Evolutionary conservation across 2,113 vertebrate genomes (phyloP).

Genomic region (Oxygymnocypris stewartii): DNA sequence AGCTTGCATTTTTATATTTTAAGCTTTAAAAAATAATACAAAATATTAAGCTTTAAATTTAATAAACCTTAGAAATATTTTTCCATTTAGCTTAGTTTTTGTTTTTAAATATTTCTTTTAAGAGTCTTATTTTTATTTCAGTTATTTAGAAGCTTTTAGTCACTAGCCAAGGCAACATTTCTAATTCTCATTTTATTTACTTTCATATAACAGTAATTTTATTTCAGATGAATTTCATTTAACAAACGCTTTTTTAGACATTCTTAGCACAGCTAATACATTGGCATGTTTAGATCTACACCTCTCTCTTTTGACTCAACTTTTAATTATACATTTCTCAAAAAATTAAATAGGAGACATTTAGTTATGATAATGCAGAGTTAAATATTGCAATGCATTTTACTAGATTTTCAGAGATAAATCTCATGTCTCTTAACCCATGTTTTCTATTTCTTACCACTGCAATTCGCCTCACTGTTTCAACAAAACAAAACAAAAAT

Average conservation of each 20-base stretch:
- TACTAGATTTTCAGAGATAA: not conserved
- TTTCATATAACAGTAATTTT: not conserved
- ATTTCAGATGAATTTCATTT: not conserved
- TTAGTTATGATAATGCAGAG: not conserved
- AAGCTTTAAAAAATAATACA: too few relatives aligned
- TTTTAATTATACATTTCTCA: not conserved
- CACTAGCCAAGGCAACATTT: not conserved
- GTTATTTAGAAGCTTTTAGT: not conserved
- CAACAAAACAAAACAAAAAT: not conserved
- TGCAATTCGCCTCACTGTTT: not conserved
- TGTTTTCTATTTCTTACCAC: not conserved
- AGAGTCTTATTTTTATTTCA: not conserved
- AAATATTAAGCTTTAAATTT: too few relatives aligned
- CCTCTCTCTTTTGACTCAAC: not conserved
- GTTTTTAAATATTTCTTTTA: not conserved
- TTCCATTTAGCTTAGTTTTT: too few relatives aligned
- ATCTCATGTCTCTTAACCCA: not conserved
- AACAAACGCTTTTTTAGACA: not conserved
- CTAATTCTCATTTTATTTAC: not conserved
- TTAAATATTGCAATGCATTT: not conserved
- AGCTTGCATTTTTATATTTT: not conserved
- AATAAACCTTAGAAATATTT: too few relatives aligned
- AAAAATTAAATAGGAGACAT: not conserved
- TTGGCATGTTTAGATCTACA: not conserved
- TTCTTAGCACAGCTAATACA: not conserved